A percentile compares a stretch with the other conserved stretches of the same genome.
Evolutionary conservation across 1,140 invertebrate genomes (phyloP).

Genomic region (Matsumurasca onukii): DNA sequence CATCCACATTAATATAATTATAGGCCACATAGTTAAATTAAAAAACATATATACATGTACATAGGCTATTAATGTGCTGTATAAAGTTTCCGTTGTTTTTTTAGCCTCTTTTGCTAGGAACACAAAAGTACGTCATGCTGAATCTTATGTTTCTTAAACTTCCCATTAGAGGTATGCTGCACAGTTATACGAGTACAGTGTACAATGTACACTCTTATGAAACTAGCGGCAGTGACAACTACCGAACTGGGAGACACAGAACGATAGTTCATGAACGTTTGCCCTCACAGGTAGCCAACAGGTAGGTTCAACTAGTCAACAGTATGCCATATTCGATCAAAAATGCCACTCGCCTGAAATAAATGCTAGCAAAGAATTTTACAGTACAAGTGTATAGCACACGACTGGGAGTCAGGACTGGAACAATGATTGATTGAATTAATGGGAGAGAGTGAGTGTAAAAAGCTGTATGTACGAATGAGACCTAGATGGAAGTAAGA

Average conservation of each 20-base stretch:
- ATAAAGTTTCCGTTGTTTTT: too few relatives aligned
- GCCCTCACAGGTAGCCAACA: neutral
- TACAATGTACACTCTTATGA: neutral
- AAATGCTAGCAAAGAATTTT: neutral
- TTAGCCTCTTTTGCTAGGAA: too few relatives aligned
- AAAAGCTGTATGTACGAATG: neutral
- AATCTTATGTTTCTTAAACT: too few relatives aligned
- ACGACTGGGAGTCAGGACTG: neutral
- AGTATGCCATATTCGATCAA: neutral
- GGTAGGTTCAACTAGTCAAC: neutral
- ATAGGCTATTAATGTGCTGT: too few relatives aligned
- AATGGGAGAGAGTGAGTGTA: neutral
- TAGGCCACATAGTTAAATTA: too few relatives aligned
- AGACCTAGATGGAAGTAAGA: too few relatives aligned
- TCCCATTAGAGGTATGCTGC: neutral
- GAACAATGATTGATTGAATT: too few relatives aligned
- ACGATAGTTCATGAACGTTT: neutral
- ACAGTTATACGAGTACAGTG: too few relatives aligned
- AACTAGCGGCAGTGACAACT: neutral
- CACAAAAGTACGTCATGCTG: too few relatives aligned
- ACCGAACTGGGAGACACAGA: neutral
- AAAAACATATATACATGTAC: too few relatives aligned
- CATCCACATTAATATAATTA: too few relatives aligned
- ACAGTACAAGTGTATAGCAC: neutral
- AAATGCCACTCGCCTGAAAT: neutral